These are phyloP conservation scores for Macrosteles quadrilineatus DNA, from an alignment of 1,140 invertebrate genomes.

Conservation along the genomic window DNA sequence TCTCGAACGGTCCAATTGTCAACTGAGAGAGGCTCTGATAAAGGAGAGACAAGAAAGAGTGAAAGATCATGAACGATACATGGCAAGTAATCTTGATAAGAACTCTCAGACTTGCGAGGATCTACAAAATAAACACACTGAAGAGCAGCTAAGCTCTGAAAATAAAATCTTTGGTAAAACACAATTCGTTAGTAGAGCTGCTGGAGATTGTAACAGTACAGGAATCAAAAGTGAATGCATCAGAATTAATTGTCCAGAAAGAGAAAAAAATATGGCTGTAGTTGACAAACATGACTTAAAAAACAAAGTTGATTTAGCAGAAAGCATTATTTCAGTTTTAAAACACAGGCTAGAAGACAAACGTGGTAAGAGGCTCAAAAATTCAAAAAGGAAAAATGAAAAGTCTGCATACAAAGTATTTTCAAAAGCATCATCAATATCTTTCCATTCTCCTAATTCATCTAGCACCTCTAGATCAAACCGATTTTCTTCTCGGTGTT, in stretches of 20 bases:
- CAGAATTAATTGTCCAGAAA: too few relatives aligned
- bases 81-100: background rate
- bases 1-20: background rate
- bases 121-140: background rate
- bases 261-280: too few relatives aligned
- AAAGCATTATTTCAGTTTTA: background rate
- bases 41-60: background rate
- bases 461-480: background rate
- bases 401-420: background rate
- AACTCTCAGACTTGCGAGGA: background rate
- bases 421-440: background rate
- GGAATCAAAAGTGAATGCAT: too few relatives aligned
- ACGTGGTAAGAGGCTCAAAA: background rate
- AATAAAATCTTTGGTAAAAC: too few relatives aligned
- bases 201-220: too few relatives aligned
- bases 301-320: too few relatives aligned
- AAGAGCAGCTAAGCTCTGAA: too few relatives aligned
- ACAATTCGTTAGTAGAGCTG: too few relatives aligned
- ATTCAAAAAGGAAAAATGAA: background rate
- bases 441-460: background rate
- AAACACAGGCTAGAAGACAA: background rate
- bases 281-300: too few relatives aligned
- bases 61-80: constrained; percentile 12
- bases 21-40: constrained; percentile 4
- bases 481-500: background rate